Conservation (phyloP, 2,797 vertebrate species). For the Clarias pachynema region DNA sequence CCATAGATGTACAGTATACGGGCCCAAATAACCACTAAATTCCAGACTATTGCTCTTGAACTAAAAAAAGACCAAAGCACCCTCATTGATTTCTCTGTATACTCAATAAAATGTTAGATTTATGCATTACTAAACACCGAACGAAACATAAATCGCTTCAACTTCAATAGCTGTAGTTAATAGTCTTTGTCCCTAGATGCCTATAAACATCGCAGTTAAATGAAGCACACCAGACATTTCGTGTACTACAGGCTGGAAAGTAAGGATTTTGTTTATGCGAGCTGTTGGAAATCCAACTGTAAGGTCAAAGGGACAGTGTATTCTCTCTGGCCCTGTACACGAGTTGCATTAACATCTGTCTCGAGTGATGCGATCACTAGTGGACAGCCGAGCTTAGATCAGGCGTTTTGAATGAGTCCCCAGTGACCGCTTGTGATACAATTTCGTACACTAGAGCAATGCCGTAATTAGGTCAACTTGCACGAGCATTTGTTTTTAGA, state of each 20-base stretch:
- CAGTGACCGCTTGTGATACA: background rate
- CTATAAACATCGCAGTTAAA: background rate
- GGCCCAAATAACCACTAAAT: background rate
- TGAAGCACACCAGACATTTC: background rate
- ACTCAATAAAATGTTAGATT: slow-evolving; percentile 61
- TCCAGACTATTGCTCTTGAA: background rate
- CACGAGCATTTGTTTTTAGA: background rate
- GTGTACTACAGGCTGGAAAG: background rate
- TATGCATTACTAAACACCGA: slow-evolving; percentile 62
- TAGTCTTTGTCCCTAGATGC: background rate
- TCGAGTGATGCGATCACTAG: background rate
- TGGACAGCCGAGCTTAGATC: background rate
- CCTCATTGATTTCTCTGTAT: slow-evolving; percentile 56
- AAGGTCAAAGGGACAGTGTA: background rate
- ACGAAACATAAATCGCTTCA: background rate
- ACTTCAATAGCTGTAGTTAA: background rate
- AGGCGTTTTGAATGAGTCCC: background rate
- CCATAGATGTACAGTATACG: background rate
- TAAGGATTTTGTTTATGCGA: background rate
- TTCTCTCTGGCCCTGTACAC: background rate
- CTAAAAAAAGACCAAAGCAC: background rate
- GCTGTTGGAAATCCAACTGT: background rate
- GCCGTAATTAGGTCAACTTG: background rate
- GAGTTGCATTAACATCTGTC: background rate
- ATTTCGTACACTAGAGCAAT: background rate